Evolutionary conservation across 2,797 vertebrate genomes (phyloP), one percentile per base, ranked within the genome.

Genomic region (Gouania willdenowi): DNA sequence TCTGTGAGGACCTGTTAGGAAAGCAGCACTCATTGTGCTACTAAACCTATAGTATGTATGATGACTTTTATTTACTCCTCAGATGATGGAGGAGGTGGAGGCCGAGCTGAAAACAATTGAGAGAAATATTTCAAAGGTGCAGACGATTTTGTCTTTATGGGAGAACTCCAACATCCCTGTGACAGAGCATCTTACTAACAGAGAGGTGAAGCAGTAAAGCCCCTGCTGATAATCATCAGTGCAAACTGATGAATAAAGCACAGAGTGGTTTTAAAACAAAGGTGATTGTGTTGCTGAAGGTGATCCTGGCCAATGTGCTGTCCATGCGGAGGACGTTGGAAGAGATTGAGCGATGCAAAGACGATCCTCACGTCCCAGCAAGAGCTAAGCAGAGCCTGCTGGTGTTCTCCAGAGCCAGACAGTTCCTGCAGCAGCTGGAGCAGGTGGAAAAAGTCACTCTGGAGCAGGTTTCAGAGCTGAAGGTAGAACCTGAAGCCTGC

Each of bases 61-160:
- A 23, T 18, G 11, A 32, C 6, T 6, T 10, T 42, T 1, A 12
- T 59, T 6, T 61, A 5, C 8, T 12, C 41, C 33, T 26, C 50
- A 99, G 97, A 88, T 91, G 50, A 71, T 95, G 66, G 88, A 89
- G 56, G 81, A 82, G 26, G 84, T 94, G 27, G 95, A 98, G 79
- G 66, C 71, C 3, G 94, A 97, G 38, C 66, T 98, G 7, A 96
- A 92, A 60, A 71, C 41, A 0, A 88, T 94, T 65, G 93, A 97
- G 71, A 94, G 88, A 51, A 91, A 90, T 5, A 17, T 92, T 29
- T 69, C 69, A 1, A 92, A 93, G 79, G 94, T 98, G 66, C 85
- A 72, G 81, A 74, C 75, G 1, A 92, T 97, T 60, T 71, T 98
- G 26, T 89, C 89, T 20, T 90, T 91, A 10, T 67, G 89, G 52